phyloP scores from a whole-genome alignment of 2,113 vertebrate species.

The Periophthalmus modestus region DNA sequence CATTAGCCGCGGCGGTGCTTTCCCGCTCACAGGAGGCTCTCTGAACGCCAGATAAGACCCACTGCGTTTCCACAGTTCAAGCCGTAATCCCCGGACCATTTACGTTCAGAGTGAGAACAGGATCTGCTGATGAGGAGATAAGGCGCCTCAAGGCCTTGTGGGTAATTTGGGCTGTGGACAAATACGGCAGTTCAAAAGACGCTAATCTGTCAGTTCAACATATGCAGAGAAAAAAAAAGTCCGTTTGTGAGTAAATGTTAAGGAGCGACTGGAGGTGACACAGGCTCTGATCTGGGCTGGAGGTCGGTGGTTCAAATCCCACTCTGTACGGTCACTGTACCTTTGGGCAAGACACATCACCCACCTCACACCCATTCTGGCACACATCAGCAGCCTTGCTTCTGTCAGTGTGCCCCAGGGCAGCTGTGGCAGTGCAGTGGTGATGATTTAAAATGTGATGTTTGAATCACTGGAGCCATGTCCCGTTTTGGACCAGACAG shows the following conservation, averaged over 20 bases:
- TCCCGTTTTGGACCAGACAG: too few species aligned
- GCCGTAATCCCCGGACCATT: conserved; percentile 6
- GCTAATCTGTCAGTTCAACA: conserved; percentile 40
- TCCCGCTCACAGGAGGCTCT: background rate
- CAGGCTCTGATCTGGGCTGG: too few species aligned
- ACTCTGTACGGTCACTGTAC: background rate
- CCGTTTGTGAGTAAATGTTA: too few species aligned
- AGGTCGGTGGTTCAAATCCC: too few species aligned
- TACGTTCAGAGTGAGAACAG: conserved; percentile 25
- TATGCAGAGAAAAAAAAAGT: background rate
- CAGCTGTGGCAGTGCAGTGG: too few species aligned
- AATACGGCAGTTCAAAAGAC: conserved; percentile 1
- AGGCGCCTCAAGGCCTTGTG: conserved; percentile 5
- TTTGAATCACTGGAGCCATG: too few species aligned
- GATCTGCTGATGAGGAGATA: conserved; percentile 22
- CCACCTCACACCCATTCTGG: too few species aligned
- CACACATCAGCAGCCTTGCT: too few species aligned
- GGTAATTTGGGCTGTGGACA: conserved; percentile 13
- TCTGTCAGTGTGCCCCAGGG: too few species aligned
- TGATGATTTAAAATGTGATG: too few species aligned
- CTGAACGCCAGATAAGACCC: background rate
- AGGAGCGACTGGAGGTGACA: too few species aligned
- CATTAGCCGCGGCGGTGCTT: conserved; percentile 9
- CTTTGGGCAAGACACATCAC: background rate
- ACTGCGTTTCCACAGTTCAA: background rate